Evolutionary conservation across 2,797 vertebrate genomes (phyloP).

Genomic region (Coendou prehensilis): DNA sequence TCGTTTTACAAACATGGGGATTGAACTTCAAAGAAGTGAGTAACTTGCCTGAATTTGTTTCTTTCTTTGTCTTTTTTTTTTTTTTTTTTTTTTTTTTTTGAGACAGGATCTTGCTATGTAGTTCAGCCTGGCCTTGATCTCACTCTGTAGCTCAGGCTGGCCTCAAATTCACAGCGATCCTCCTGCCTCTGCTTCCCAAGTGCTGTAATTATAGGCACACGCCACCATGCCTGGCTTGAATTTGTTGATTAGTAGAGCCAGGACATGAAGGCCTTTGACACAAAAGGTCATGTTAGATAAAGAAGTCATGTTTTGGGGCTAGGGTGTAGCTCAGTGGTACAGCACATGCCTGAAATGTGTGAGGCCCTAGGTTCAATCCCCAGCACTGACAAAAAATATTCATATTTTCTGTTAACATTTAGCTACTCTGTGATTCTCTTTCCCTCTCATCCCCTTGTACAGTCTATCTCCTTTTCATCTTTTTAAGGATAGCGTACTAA

Average conservation of each 20-base stretch:
- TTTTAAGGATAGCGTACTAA: neutral
- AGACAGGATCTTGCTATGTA: no score
- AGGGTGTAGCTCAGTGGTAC: neutral
- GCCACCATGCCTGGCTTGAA: neutral
- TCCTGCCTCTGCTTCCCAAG: no score
- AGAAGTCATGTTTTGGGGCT: neutral
- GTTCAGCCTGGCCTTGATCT: no score
- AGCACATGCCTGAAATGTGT: neutral
- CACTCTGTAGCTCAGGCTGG: no score
- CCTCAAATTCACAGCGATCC: no score
- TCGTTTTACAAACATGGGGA: constrained; percentile 41
- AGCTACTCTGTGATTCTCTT: neutral
- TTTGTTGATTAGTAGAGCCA: constrained; percentile 33
- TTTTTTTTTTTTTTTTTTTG: no score
- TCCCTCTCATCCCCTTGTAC: neutral
- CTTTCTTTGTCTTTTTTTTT: no score
- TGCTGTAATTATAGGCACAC: no score
- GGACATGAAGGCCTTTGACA: constrained; percentile 9
- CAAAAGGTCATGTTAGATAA: neutral
- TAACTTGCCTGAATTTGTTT: constrained; percentile 45
- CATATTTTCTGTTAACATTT: neutral
- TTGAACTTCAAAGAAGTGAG: neutral
- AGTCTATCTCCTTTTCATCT: neutral
- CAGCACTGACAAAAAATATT: neutral
- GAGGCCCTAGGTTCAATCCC: neutral